These are phyloP conservation scores for Phengaris arion DNA, from an alignment of 2,888 invertebrate genomes.

Conservation along the genomic window DNA sequence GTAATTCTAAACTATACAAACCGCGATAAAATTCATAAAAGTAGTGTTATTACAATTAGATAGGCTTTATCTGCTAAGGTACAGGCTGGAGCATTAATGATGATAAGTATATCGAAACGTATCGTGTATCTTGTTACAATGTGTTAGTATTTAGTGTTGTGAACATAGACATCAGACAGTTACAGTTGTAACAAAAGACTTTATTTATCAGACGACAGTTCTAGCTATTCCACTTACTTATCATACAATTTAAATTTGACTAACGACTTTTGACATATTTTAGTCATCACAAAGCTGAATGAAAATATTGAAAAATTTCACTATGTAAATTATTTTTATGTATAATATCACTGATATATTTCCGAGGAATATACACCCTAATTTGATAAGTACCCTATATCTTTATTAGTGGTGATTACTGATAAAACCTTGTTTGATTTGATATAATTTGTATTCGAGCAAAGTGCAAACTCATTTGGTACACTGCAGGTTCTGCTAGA, in stretches of 20 bases:
- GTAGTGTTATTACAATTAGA: constrained; percentile 6
- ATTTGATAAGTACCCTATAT: neutral
- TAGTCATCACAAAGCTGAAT: neutral
- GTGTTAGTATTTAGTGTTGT: neutral
- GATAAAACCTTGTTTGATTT: no score
- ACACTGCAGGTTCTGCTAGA: no score
- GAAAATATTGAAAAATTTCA: no score
- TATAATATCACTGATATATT: neutral
- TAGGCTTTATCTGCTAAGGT: constrained; percentile 23
- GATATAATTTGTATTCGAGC: neutral
- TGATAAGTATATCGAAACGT: neutral
- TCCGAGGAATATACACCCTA: neutral
- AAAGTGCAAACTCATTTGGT: no score
- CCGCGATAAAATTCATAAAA: neutral
- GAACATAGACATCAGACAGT: neutral
- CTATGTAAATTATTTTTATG: no score
- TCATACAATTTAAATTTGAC: neutral
- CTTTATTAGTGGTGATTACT: neutral
- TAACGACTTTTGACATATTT: neutral
- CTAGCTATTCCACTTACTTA: neutral
- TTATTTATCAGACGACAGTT: neutral
- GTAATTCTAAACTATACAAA: constrained; percentile 2
- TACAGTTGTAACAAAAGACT: neutral
- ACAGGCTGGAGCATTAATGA: constrained; percentile 2
- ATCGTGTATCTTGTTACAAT: neutral